Conservation (phyloP, 2,113 vertebrate genomes). For the Orycteropus afer region DNA sequence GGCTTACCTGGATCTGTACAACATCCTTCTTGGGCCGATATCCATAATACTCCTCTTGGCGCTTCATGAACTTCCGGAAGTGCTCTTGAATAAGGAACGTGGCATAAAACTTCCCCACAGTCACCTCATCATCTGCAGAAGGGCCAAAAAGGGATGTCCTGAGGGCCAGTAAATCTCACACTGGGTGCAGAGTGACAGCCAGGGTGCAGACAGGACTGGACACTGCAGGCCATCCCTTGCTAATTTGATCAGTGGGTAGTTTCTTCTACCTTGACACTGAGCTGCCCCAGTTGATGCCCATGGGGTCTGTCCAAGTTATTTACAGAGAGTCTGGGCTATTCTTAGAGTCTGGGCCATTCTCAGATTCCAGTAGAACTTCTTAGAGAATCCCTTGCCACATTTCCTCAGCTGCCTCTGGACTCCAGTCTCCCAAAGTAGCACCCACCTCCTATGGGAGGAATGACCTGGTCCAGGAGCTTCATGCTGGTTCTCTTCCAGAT, state of each 20-base stretch:
- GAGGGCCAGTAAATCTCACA: background rate
- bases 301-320: background rate
- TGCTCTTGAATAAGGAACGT: slow-evolving; percentile 99
- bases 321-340: accelerated
- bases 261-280: background rate
- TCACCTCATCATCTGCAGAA: slow-evolving; percentile 96
- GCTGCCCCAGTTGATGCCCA: background rate
- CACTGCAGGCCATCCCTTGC: background rate
- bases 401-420: background rate
- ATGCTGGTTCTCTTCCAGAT: slow-evolving; percentile 99
- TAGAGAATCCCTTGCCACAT: too few species aligned
- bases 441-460: slow-evolving; percentile 97
- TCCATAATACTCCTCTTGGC: slow-evolving; percentile 98
- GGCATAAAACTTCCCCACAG: slow-evolving; percentile 98
- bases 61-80: slow-evolving; percentile 97
- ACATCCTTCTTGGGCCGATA: slow-evolving; percentile 95
- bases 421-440: background rate
- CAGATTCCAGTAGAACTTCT: background rate
- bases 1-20: slow-evolving; percentile 93
- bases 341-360: background rate
- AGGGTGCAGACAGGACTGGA: accelerated
- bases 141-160: background rate
- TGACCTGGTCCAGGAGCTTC: slow-evolving; percentile 98
- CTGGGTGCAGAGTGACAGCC: background rate
- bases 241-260: background rate